Percentiles rank a stretch among this genome's conserved stretches.
phyloP scores from a whole-genome alignment of 2,797 vertebrate species.

The Gymnothorax javanicus region DNA sequence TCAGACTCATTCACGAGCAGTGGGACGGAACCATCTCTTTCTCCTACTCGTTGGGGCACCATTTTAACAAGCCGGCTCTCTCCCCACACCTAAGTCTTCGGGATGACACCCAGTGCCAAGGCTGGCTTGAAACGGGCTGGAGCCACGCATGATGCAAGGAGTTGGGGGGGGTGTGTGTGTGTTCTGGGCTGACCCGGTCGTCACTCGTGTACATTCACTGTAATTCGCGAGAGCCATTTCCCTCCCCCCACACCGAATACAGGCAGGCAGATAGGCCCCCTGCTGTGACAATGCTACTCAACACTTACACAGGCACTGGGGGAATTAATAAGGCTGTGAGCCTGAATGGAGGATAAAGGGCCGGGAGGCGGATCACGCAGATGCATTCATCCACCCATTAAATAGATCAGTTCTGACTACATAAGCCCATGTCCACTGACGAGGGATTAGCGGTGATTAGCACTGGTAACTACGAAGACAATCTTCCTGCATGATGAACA shows the following conservation, averaged over 20 bases:
- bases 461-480: neutral
- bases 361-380: neutral
- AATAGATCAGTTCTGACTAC: conserved; percentile 15
- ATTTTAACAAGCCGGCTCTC: conserved; percentile 57
- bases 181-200: conserved; percentile 33
- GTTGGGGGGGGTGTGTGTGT: conserved; percentile 25
- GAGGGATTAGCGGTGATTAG: neutral
- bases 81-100: conserved; percentile 49
- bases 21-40: conserved; percentile 57
- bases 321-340: conserved; percentile 24
- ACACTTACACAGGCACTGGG: conserved; percentile 8
- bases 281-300: conserved; percentile 33
- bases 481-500: neutral
- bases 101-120: conserved; percentile 49
- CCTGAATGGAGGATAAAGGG: neutral
- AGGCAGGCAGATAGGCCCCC: conserved; percentile 25
- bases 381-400: neutral
- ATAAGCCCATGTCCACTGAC: neutral
- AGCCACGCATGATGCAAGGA: conserved; percentile 25
- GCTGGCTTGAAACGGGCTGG: conserved; percentile 47
- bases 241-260: conserved; percentile 26
- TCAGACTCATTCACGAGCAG: conserved; percentile 59
- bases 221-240: conserved; percentile 38
- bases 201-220: conserved; percentile 56
- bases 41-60: conserved; percentile 39